Conservation (phyloP, 2,113 vertebrate genomes). For the Leuciscus idus region DNA sequence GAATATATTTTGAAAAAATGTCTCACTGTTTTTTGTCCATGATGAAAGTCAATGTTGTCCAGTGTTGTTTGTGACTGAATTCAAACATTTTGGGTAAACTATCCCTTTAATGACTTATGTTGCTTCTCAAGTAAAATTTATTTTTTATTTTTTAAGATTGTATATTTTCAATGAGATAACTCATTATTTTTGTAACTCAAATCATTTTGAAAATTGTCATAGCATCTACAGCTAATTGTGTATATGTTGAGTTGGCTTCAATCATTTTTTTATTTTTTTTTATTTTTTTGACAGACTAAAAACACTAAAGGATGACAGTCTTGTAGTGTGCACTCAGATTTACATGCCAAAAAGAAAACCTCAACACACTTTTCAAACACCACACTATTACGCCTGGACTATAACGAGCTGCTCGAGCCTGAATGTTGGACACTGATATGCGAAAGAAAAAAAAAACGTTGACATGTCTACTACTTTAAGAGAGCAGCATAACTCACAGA, state of each 20-base stretch:
- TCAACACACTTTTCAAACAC: slow-evolving; percentile 38
- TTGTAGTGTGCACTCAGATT: neutral
- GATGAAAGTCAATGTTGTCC: neutral
- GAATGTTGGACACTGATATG: slow-evolving; percentile 30
- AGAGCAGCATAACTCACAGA: slow-evolving; percentile 74
- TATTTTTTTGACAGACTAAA: neutral
- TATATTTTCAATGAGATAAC: too few relatives aligned
- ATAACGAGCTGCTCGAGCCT: slow-evolving; percentile 40
- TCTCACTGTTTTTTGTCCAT: neutral
- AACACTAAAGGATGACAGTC: neutral
- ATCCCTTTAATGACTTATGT: neutral
- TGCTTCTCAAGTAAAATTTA: neutral
- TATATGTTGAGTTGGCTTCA: neutral
- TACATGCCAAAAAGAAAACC: slow-evolving; percentile 29
- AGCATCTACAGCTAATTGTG: neutral
- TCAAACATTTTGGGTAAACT: neutral
- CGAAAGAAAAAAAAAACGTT: slow-evolving; percentile 47
- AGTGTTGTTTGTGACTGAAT: neutral
- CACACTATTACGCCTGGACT: slow-evolving; percentile 20
- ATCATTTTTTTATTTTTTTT: too few relatives aligned
- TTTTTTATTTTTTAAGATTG: too few relatives aligned
- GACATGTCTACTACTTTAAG: slow-evolving; percentile 71
- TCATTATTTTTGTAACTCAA: neutral
- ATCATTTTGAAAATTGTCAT: neutral
- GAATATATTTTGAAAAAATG: neutral